These are phyloP conservation scores for Tupaia tana DNA, from an alignment of 2,113 vertebrate species.

Conservation along the genomic window DNA sequence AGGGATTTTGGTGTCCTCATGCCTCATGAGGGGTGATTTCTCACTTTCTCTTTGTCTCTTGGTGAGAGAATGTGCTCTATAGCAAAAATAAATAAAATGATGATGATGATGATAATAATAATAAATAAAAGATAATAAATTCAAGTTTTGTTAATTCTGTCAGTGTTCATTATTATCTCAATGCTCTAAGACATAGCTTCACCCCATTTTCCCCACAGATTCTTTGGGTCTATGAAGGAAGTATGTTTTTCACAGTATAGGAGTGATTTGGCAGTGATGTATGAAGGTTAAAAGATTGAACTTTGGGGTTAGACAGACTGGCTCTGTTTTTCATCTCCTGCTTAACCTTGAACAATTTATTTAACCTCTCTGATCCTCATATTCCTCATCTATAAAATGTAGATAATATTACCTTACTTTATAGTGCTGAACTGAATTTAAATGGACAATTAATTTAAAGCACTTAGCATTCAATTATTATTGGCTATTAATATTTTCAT, in stretches of 20 bases:
- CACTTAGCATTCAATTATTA: slow-evolving; percentile 52
- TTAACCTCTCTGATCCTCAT: slow-evolving; percentile 60
- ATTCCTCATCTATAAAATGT: slow-evolving; percentile 68
- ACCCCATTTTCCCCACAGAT: background rate
- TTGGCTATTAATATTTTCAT: slow-evolving; percentile 61
- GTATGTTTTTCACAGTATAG: slow-evolving; percentile 13
- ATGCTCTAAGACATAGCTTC: background rate
- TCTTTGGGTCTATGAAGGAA: background rate
- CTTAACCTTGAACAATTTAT: slow-evolving; percentile 72
- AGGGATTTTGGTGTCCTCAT: no score
- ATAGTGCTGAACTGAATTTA: slow-evolving; percentile 70
- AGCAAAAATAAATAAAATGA: no score
- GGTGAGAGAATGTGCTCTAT: no score
- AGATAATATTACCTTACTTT: slow-evolving; percentile 64
- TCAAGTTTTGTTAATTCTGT: no score
- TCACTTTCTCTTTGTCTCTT: no score
- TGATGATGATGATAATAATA: no score
- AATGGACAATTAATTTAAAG: slow-evolving; percentile 75
- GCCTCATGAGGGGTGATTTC: no score
- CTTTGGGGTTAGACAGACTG: slow-evolving; percentile 18
- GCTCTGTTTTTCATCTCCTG: slow-evolving; percentile 39
- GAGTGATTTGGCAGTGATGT: background rate
- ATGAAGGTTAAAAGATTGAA: background rate
- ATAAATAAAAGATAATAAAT: no score
- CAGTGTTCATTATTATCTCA: no score